Conservation (phyloP, 2,113 vertebrate genomes). For the Podarcis raffonei region DNA sequence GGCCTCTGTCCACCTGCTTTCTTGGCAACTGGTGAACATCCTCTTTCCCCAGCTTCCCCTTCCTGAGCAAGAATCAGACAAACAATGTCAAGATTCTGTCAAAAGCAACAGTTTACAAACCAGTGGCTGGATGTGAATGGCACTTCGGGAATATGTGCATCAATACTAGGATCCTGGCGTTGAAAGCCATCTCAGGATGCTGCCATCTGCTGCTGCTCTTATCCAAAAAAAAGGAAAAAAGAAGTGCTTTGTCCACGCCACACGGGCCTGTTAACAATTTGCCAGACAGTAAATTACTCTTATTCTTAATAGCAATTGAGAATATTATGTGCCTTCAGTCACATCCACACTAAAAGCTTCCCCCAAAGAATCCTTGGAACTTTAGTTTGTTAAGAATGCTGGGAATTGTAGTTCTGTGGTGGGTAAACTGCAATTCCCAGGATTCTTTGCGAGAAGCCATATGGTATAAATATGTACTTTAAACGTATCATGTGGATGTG, state of each 20-base stretch:
- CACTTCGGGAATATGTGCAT: fast-evolving
- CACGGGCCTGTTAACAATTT: fast-evolving
- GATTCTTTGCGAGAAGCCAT: no score
- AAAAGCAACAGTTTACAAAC: conserved; percentile 4
- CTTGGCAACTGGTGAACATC: not conserved
- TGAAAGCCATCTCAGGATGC: fast-evolving
- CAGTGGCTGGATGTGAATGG: not conserved
- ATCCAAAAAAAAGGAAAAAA: no score
- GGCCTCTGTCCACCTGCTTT: fast-evolving
- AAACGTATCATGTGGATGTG: no score
- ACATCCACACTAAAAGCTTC: no score
- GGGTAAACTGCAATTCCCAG: no score
- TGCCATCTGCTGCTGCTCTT: conserved; percentile 41
- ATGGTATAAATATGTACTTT: no score
- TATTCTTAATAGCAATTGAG: not conserved
- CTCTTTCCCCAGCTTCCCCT: fast-evolving
- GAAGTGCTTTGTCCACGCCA: not conserved
- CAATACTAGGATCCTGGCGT: fast-evolving
- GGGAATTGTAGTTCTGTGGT: no score
- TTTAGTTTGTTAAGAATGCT: no score
- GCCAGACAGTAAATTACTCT: not conserved
- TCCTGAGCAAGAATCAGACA: not conserved
- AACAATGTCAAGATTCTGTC: not conserved
- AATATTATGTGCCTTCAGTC: no score
- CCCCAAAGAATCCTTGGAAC: no score